These are phyloP conservation scores for Drosophila mojavensis DNA, from an alignment of 1,140 invertebrate genomes.

Conservation along the genomic window DNA sequence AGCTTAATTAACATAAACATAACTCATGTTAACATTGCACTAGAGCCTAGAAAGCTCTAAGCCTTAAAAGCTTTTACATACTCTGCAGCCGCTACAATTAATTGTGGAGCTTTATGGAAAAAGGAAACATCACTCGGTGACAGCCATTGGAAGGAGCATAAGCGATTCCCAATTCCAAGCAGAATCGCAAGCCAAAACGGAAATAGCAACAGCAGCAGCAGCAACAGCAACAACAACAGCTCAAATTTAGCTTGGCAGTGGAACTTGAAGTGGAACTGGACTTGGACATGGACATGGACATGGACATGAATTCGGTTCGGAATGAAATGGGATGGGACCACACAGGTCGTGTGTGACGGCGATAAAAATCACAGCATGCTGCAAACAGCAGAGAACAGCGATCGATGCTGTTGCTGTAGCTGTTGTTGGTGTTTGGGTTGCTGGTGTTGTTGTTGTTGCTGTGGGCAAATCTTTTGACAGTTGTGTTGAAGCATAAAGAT, in stretches of 20 bases:
- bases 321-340: slow-evolving; percentile 50
- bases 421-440: too few species aligned
- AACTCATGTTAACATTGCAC: too few species aligned
- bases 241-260: slow-evolving; percentile 14
- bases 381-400: slow-evolving; percentile 63
- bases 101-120: slow-evolving; percentile 62
- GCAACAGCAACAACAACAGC: slow-evolving; percentile 12
- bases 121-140: slow-evolving; percentile 53
- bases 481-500: slow-evolving; percentile 82
- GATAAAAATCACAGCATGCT: slow-evolving; percentile 82
- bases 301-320: slow-evolving; percentile 17
- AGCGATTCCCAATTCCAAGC: slow-evolving; percentile 24
- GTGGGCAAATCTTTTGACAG: slow-evolving; percentile 81
- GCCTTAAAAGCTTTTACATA: background rate
- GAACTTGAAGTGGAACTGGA: slow-evolving; percentile 29
- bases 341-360: slow-evolving; percentile 77
- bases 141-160: slow-evolving; percentile 23
- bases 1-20: too few species aligned
- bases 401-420: slow-evolving; percentile 22
- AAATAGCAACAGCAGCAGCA: slow-evolving; percentile 13
- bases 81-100: slow-evolving; percentile 50
- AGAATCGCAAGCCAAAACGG: slow-evolving; percentile 3
- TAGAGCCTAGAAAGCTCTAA: too few species aligned
- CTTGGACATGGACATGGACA: slow-evolving; percentile 40
- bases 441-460: slow-evolving; percentile 43